Conservation (phyloP, 2,888 invertebrate species). For the Dryocosmus kuriphilus region DNA sequence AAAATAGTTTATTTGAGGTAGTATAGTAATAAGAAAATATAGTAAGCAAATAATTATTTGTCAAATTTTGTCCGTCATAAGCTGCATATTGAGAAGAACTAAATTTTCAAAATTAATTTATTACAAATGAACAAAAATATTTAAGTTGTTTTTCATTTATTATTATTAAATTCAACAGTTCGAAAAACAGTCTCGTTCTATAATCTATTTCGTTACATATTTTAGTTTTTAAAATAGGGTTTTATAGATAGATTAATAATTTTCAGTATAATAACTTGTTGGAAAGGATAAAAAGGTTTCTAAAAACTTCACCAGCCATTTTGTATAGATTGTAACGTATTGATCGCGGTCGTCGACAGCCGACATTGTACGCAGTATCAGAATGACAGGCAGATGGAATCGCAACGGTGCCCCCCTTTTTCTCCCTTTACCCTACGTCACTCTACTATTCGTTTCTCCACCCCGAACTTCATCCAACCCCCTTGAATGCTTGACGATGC, state of each 20-base stretch:
- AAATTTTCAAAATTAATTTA: not conserved
- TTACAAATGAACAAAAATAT: not conserved
- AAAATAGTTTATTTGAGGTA: not conserved
- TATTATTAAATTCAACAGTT: not conserved
- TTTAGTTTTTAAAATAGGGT: not conserved
- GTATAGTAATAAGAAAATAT: no score
- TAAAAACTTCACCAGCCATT: slow-evolving; percentile 74
- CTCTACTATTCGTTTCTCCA: slow-evolving; percentile 55
- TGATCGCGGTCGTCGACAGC: slow-evolving; percentile 75
- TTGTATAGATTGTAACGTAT: slow-evolving; percentile 77
- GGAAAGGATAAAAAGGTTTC: slow-evolving; percentile 34
- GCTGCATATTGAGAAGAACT: no score
- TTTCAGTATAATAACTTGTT: not conserved
- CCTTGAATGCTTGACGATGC: slow-evolving; percentile 61
- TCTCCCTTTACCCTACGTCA: slow-evolving; percentile 69
- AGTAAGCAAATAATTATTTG: no score
- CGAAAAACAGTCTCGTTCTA: no score
- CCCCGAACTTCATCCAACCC: slow-evolving; percentile 68
- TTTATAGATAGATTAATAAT: not conserved
- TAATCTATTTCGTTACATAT: not conserved
- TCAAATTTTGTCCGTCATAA: no score
- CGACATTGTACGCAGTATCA: slow-evolving; percentile 70
- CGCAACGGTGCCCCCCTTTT: slow-evolving; percentile 72
- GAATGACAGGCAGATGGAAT: slow-evolving; percentile 80
- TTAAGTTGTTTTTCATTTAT: not conserved